Evolutionary conservation across 2,113 vertebrate species (phyloP).

Genomic region (Phylloscopus trochiloides): DNA sequence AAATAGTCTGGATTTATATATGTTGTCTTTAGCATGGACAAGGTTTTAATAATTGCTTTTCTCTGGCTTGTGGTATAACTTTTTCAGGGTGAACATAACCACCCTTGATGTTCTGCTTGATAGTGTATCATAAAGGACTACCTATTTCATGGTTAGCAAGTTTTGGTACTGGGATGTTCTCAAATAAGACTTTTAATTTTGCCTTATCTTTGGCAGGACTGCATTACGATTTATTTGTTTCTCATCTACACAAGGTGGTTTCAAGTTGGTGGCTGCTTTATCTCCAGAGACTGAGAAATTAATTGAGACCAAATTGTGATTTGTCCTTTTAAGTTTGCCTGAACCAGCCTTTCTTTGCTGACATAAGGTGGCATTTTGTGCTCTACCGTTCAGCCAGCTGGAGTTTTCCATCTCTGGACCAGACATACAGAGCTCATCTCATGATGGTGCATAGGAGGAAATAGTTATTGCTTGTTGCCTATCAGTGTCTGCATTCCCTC

Average conservation of each 20-base stretch:
- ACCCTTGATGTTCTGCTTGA: not conserved
- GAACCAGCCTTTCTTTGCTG: not conserved
- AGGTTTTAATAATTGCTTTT: not conserved
- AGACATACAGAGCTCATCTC: not conserved
- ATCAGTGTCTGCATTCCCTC: not conserved
- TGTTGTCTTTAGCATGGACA: not conserved
- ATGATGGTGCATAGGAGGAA: accelerated
- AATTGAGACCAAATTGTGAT: not conserved
- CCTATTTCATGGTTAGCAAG: not conserved
- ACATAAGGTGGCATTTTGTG: not conserved
- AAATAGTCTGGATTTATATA: not conserved
- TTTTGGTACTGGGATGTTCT: not conserved
- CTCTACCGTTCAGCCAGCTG: not conserved
- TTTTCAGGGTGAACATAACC: not conserved
- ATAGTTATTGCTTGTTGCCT: not conserved
- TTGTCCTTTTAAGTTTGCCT: not conserved
- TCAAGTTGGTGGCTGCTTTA: not conserved
- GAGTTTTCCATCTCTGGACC: not conserved
- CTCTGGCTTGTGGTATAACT: not conserved
- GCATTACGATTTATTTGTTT: accelerated
- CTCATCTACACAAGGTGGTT: not conserved
- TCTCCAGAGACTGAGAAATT: not conserved
- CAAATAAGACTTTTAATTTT: not conserved
- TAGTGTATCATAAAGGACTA: not conserved
- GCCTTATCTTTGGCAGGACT: not conserved